Evolutionary conservation across 2,888 invertebrate species (phyloP).

Genomic region (Drosophila dives): DNA sequence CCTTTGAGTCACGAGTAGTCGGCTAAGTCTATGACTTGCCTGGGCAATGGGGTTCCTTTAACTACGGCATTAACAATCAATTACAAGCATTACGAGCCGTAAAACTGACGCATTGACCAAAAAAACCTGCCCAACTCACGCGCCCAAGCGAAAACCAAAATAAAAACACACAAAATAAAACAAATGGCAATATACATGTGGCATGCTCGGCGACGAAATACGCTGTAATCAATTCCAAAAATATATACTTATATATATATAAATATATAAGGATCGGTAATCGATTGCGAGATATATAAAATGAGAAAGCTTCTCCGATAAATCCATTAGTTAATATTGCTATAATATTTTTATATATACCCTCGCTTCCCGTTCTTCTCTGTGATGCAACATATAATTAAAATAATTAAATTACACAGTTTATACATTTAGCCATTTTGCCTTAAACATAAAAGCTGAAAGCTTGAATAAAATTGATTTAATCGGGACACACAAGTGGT

Average conservation of each 20-base stretch:
- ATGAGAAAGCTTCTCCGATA: background rate
- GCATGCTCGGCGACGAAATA: background rate
- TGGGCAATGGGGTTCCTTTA: conserved; percentile 50
- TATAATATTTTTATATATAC: background rate
- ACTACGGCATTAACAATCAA: conserved; percentile 71
- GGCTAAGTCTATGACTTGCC: conserved; percentile 4
- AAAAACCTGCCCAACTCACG: conserved; percentile 31
- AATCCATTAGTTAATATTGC: background rate
- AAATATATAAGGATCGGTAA: background rate
- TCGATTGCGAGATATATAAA: background rate
- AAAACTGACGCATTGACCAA: conserved; percentile 69
- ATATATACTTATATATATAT: background rate
- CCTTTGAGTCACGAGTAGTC: conserved; percentile 17
- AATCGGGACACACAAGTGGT: background rate
- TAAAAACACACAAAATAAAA: background rate
- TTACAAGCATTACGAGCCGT: conserved; percentile 71
- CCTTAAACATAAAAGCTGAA: conserved; percentile 10
- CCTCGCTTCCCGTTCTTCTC: background rate
- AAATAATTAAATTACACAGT: background rate
- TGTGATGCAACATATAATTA: background rate
- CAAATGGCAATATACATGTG: background rate
- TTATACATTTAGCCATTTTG: background rate
- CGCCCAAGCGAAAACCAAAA: background rate
- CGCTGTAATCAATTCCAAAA: background rate
- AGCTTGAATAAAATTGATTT: conserved; percentile 9